Base-by-base conservation (phyloP, 2,888 invertebrate species). In the Blera fallax region DNA sequence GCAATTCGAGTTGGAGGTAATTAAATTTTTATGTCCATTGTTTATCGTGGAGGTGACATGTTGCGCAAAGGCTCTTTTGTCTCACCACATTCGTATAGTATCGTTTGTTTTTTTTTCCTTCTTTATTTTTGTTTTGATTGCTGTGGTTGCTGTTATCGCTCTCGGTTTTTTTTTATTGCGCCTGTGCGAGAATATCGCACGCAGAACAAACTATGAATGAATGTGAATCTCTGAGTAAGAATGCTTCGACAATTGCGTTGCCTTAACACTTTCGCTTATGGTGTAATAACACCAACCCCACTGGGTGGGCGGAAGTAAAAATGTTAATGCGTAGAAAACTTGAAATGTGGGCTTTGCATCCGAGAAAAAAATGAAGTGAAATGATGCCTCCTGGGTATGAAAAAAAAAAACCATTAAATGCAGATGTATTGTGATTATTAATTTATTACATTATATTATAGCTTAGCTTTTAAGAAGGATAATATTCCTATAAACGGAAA, bases 61-160 rank as follows among this genome's bases (percentile, higher is more conserved):
- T 85, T 85, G 85, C 85, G 72, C 81, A 85, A 80, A 85, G 84
- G 14, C 64, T 37, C 43, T 65, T 64, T 67, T 58, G 40, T 37
- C 60, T 40, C 65, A 34, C 32, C 65, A 45, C 34, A 3, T 45
- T 72, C 52, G 60, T 32, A 32, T 58, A 37, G 64, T 62, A 43
- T 34, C 24, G 32, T 27, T 34, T 58, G 27, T 40, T 29, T 62
- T 77, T 67, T 69, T 40, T 54, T 62, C 69, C 40, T 62, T 58
- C 43, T 85, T 72, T 85, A 67, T 81, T 81, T 85, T 85, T 74
- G 78, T 84, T 84, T 84, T 80, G 85, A 80, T 84, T 80, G 84
- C 79, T 50, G 32, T 50, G 78, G 62, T 45, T 62, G 73, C 37
- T 69, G 64, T 60, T 65, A 79, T 67, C 56, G 69, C 52, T 69